A percentile compares a stretch with the other conserved stretches of the same genome.
phyloP scores from a whole-genome alignment of 2,113 vertebrate genomes.

The Chaetodon trifascialis region DNA sequence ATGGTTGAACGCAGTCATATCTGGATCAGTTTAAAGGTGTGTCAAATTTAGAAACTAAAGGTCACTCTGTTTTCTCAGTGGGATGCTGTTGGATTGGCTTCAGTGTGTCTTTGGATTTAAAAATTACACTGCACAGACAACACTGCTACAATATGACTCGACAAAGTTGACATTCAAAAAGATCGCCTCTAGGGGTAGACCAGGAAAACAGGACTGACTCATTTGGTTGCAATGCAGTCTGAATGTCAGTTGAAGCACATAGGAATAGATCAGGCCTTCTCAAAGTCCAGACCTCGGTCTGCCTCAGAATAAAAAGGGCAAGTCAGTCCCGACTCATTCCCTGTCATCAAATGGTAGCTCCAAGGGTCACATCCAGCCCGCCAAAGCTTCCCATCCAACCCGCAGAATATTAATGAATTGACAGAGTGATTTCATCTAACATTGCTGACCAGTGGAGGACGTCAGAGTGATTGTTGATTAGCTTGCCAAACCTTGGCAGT shows the following conservation, averaged over 20 bases:
- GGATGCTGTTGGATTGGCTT: background rate
- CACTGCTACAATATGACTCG: background rate
- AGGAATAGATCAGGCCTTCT: too few species aligned
- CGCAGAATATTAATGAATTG: too few species aligned
- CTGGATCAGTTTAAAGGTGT: background rate
- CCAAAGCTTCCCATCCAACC: too few species aligned
- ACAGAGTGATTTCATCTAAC: too few species aligned
- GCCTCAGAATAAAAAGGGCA: too few species aligned
- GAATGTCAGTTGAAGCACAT: background rate
- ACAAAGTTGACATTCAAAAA: background rate
- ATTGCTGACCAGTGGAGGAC: too few species aligned
- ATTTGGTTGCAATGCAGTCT: background rate
- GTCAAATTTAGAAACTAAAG: background rate
- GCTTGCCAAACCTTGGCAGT: too few species aligned
- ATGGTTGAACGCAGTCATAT: background rate
- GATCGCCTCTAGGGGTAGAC: background rate
- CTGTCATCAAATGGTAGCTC: too few species aligned
- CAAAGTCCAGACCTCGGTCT: too few species aligned
- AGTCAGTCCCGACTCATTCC: too few species aligned
- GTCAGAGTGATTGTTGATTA: too few species aligned
- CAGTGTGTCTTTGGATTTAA: background rate
- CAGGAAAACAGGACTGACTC: background rate
- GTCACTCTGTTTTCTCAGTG: background rate
- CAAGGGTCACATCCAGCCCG: too few species aligned
- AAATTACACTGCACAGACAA: background rate